These are phyloP conservation scores for Ectemnius cavifrons DNA, from an alignment of 2,888 invertebrate species.

Conservation along the genomic window DNA sequence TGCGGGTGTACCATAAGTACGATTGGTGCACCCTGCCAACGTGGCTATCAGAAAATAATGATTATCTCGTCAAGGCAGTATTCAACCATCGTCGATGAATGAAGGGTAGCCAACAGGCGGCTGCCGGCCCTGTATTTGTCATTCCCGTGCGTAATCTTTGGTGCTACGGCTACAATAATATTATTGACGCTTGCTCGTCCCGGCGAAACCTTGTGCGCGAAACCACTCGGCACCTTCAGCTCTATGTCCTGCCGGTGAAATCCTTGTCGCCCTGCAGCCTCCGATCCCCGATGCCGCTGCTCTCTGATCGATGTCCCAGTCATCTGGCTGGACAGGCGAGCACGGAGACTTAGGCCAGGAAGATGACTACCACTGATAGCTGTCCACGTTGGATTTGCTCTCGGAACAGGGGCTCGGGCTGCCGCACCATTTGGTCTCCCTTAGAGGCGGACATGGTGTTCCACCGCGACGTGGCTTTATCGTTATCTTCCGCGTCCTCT, in stretches of 20 bases:
- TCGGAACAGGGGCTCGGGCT: slow-evolving; percentile 84
- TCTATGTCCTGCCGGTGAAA: slow-evolving; percentile 19
- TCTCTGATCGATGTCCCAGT: background rate
- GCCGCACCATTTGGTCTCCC: slow-evolving; percentile 94
- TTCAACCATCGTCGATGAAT: slow-evolving; percentile 20
- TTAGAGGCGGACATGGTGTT: slow-evolving; percentile 88
- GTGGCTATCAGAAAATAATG: slow-evolving; percentile 4
- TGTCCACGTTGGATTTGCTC: slow-evolving; percentile 60
- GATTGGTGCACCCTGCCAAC: background rate
- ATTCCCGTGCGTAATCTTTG: slow-evolving; percentile 35
- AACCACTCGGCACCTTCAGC: slow-evolving; percentile 37
- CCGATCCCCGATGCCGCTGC: slow-evolving; percentile 15
- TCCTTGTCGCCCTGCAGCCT: slow-evolving; percentile 1
- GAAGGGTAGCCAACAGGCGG: background rate
- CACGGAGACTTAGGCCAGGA: slow-evolving; percentile 35
- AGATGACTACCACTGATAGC: slow-evolving; percentile 66
- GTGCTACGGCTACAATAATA: slow-evolving; percentile 43
- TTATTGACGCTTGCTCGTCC: slow-evolving; percentile 34
- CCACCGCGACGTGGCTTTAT: slow-evolving; percentile 90
- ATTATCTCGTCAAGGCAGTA: slow-evolving; percentile 6
- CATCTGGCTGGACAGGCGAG: slow-evolving; percentile 4
- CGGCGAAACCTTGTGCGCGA: slow-evolving; percentile 20
- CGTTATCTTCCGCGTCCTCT: slow-evolving; percentile 87
- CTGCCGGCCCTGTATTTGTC: slow-evolving; percentile 2
- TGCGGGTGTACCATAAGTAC: too few species aligned